Conservation (phyloP, 2,888 invertebrate genomes). For the Polietes domitor region DNA sequence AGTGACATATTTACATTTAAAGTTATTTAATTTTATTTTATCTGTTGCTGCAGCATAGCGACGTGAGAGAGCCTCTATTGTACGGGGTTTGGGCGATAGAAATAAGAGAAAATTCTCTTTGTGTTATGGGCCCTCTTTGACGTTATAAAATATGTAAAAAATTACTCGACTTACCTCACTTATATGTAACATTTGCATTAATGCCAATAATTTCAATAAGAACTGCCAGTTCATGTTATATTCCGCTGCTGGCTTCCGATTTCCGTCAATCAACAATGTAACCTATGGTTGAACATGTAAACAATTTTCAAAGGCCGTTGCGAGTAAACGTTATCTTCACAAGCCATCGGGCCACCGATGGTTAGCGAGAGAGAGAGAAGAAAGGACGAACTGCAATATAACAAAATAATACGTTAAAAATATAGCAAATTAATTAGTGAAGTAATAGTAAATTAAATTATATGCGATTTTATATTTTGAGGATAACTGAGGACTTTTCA, state of each 20-base stretch:
- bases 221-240: slow-evolving; percentile 67
- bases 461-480: too few relatives aligned
- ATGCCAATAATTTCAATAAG: slow-evolving; percentile 72
- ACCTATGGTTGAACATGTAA: slow-evolving; percentile 32
- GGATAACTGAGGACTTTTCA: too few relatives aligned
- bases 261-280: slow-evolving; percentile 55
- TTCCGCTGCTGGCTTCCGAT: slow-evolving; percentile 50
- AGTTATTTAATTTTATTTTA: too few relatives aligned
- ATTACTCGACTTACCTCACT: slow-evolving; percentile 73
- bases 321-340: slow-evolving; percentile 32
- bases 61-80: too few relatives aligned
- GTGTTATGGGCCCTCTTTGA: too few relatives aligned
- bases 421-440: too few relatives aligned
- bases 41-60: too few relatives aligned
- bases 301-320: slow-evolving; percentile 13
- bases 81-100: too few relatives aligned
- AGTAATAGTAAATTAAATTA: too few relatives aligned
- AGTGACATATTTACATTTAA: too few relatives aligned
- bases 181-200: slow-evolving; percentile 73
- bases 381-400: background rate
- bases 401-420: background rate
- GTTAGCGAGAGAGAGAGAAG: background rate
- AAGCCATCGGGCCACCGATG: slow-evolving; percentile 51
- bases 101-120: too few relatives aligned
- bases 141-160: too few relatives aligned